These are phyloP conservation scores for Coptodon rendalli DNA, from an alignment of 2,113 vertebrate species.

Conservation along the genomic window DNA sequence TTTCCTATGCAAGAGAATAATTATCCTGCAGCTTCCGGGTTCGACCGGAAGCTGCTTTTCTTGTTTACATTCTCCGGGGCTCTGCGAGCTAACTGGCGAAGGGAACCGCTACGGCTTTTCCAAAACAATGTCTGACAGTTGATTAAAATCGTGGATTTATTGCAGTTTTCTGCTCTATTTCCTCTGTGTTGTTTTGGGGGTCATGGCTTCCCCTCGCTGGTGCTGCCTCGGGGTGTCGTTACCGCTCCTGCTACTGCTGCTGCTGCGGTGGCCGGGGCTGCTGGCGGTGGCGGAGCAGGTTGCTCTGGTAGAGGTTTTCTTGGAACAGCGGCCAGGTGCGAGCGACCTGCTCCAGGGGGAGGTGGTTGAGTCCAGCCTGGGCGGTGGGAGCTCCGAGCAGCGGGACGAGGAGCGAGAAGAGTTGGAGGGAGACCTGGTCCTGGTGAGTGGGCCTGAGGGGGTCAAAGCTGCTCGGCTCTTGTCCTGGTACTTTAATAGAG, in stretches of 20 bases:
- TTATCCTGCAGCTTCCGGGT: neutral
- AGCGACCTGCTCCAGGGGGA: constrained; percentile 66
- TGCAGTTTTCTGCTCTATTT: neutral
- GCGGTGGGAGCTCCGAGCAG: neutral
- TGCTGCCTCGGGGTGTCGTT: neutral
- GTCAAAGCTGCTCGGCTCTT: fast-evolving
- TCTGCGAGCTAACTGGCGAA: neutral
- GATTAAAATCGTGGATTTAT: neutral
- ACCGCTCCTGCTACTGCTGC: neutral
- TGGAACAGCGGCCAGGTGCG: constrained; percentile 48
- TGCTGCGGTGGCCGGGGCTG: constrained; percentile 40
- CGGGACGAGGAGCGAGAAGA: constrained; percentile 9
- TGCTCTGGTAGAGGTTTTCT: constrained; percentile 70
- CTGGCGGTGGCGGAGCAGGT: constrained; percentile 54
- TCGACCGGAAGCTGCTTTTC: constrained; percentile 26
- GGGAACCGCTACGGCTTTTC: neutral
- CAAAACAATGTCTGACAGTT: neutral
- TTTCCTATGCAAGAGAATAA: neutral
- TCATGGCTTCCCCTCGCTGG: constrained; percentile 29
- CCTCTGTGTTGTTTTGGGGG: neutral
- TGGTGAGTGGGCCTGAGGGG: constrained; percentile 50
- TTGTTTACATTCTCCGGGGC: constrained; percentile 54
- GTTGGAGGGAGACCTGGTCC: constrained; percentile 64
- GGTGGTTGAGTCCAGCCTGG: constrained; percentile 57
- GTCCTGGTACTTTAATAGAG: neutral